These are phyloP conservation scores for Camponotus pennsylvanicus DNA, from an alignment of 1,140 invertebrate genomes.

Conservation along the genomic window DNA sequence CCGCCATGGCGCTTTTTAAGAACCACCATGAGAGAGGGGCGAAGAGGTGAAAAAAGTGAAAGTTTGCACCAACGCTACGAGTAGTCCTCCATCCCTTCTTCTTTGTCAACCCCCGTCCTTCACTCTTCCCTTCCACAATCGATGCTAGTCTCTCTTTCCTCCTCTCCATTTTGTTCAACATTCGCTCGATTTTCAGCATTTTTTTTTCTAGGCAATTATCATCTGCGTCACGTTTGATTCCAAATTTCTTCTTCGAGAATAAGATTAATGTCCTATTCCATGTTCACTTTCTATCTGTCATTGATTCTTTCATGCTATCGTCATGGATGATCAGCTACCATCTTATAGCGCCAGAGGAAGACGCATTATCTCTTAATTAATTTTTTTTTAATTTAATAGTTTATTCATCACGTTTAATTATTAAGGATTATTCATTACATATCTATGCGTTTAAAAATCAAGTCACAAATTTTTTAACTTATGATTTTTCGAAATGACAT, in stretches of 20 bases:
- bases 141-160: slow-evolving; percentile 28
- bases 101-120: slow-evolving; percentile 47
- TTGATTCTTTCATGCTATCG: not conserved
- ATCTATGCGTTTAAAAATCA: not conserved
- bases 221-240: not conserved
- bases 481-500: not conserved
- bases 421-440: not conserved
- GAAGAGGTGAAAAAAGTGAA: slow-evolving; percentile 84
- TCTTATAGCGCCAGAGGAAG: not conserved
- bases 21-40: slow-evolving; percentile 60
- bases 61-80: slow-evolving; percentile 77
- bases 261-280: not conserved
- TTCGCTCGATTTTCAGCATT: slow-evolving; percentile 21
- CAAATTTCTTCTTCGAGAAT: slow-evolving; percentile 40
- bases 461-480: not conserved
- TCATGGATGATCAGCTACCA: not conserved
- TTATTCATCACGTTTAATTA: not conserved
- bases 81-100: slow-evolving; percentile 5
- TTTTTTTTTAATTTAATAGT: not conserved
- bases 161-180: slow-evolving; percentile 6
- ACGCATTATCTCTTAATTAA: not conserved
- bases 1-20: slow-evolving; percentile 73
- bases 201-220: slow-evolving; percentile 10
- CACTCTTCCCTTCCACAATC: slow-evolving; percentile 39
- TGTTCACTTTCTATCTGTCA: slow-evolving; percentile 13